Conservation (phyloP, 1,140 invertebrate species). For the Zaprionus inermis region DNA sequence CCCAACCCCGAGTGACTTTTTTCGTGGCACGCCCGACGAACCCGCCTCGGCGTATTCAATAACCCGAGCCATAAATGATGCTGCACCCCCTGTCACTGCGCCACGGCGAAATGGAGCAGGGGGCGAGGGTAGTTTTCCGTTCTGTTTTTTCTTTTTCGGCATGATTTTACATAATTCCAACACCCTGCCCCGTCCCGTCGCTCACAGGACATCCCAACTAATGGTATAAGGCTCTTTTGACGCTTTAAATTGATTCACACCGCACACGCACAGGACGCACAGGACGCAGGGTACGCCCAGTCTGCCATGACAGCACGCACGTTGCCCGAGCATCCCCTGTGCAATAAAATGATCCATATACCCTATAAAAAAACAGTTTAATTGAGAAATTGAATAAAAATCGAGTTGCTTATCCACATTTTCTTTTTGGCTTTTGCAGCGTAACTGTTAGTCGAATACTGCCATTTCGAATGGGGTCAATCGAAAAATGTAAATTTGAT, state of each 20-base stretch:
- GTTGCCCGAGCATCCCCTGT: conserved; percentile 50
- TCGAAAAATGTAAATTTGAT: too few species aligned
- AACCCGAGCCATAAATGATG: conserved; percentile 41
- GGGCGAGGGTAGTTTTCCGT: conserved; percentile 57
- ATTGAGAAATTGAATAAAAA: not conserved
- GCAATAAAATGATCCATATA: not conserved
- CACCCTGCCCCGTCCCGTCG: conserved; percentile 30
- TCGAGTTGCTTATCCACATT: not conserved
- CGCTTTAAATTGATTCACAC: conserved; percentile 82
- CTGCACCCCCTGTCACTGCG: conserved; percentile 39
- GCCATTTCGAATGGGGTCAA: not conserved
- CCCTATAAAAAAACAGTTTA: not conserved
- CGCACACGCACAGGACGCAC: conserved; percentile 52
- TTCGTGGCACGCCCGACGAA: conserved; percentile 10
- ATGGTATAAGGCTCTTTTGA: conserved; percentile 69
- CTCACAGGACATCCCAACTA: conserved; percentile 62
- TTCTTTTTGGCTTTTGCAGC: not conserved
- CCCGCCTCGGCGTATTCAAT: conserved; percentile 41
- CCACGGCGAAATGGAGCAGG: not conserved
- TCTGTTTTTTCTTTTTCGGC: conserved; percentile 25
- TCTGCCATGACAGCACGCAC: conserved; percentile 49
- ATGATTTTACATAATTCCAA: conserved; percentile 76
- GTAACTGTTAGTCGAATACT: not conserved
- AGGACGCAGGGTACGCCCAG: conserved; percentile 1
- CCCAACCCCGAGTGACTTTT: conserved; percentile 38